Base-by-base conservation (phyloP, 2,888 invertebrate species). In the Pomacea canaliculata region DNA sequence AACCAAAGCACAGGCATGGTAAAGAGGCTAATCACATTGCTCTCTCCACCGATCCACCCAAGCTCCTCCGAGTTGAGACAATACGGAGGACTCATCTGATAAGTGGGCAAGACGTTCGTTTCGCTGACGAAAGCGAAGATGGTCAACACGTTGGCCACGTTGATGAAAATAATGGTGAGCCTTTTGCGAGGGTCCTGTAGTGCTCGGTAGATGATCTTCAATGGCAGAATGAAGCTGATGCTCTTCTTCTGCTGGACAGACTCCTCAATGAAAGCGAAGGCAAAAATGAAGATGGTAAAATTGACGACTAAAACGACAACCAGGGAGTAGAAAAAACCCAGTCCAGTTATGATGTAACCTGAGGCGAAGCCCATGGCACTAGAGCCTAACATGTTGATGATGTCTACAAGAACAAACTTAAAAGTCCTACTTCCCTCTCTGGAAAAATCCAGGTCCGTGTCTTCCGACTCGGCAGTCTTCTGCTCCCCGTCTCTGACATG, bases 61-160 rank as follows among this genome's bases (percentile, higher is more conserved):
- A 67, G 67, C 67, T 67, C 37, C 18, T 37, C 1, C 5, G 67
- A 9, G 46, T 18, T 37, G 37, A 67, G 46, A 46, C 67, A 67
- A 46, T 49, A 67, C 1, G 67, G 67, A 0, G 67, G 67, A 46
- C 67, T 67, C 67, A 67, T 67, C 67, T 67, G 67, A 46, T 67
- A 67, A 3, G 67, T 67, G 67, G 7, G 67, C 19, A 67, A 1
- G 10, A 67, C 12, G 37, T 19, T 46, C 1, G 7, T 3, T 8
- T 67, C 67, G 10, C 16, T 37, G 12, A 37, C 46, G 67, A 7
- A 1, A 18, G 67, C 27, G 67, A 67, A 7, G 13, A 46, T 1
- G 46, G 13, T 67, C 18, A 67, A 8, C 13, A 67, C 27, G 37
- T 13, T 46, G 37, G 37, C 67, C 18, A 67, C 2, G 67, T 67